Percentiles rank a stretch among this genome's conserved stretches.
Conservation (phyloP, 2,888 invertebrate species). For the Cheilosia soror region DNA sequence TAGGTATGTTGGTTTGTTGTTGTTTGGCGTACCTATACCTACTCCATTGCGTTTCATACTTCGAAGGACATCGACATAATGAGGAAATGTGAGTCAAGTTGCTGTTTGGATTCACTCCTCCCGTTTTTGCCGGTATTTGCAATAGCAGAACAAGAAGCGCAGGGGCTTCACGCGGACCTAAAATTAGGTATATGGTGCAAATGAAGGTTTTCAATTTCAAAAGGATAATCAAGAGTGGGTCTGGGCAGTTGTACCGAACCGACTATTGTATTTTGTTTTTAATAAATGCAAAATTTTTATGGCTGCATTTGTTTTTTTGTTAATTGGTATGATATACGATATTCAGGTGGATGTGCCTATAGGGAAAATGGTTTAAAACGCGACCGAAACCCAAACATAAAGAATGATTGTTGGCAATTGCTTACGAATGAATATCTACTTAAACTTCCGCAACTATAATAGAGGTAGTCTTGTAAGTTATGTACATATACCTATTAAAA, state of each 20-base stretch:
- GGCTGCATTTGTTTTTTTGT: constrained; percentile 35
- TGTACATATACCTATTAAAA: too few species aligned
- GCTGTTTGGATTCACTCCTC: constrained; percentile 54
- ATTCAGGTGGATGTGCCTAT: constrained; percentile 20
- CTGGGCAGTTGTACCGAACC: constrained; percentile 1
- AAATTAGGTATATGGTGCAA: constrained; percentile 72
- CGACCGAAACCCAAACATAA: too few species aligned
- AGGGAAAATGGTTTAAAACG: background rate
- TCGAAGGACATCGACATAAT: constrained; percentile 77
- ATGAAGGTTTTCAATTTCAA: constrained; percentile 65
- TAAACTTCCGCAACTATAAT: too few species aligned
- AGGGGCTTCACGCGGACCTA: constrained; percentile 52
- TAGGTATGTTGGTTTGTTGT: constrained; percentile 27
- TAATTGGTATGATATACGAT: constrained; percentile 12
- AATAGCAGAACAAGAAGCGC: constrained; percentile 18
- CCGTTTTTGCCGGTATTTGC: constrained; percentile 27
- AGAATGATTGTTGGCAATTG: too few species aligned
- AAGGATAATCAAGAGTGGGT: constrained; percentile 53
- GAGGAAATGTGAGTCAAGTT: constrained; percentile 77
- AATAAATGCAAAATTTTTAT: constrained; percentile 39
- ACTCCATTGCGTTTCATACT: constrained; percentile 41
- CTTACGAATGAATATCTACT: too few species aligned
- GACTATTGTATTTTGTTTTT: constrained; percentile 39
- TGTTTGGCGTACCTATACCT: constrained; percentile 9
- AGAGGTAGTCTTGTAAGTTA: too few species aligned